Percentiles rank a stretch among this genome's conserved stretches.
phyloP scores from a whole-genome alignment of 1,140 invertebrate genomes.

The Leguminivora glycinivorella region DNA sequence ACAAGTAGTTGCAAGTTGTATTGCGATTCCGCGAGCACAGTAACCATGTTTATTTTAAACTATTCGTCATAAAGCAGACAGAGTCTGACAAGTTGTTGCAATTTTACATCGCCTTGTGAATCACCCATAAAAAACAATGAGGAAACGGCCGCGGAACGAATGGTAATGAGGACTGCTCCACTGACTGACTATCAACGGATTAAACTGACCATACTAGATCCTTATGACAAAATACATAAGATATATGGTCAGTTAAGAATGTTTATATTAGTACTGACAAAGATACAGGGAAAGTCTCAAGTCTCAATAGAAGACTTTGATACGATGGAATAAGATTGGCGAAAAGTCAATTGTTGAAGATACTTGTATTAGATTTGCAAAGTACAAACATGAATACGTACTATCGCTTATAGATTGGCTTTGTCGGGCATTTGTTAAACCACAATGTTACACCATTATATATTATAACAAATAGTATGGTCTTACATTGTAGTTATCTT shows the following conservation, averaged over 20 bases:
- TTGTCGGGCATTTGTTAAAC: background rate
- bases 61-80: slow-evolving; percentile 13
- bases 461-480: background rate
- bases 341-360: background rate
- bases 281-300: background rate
- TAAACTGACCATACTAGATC: background rate
- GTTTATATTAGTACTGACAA: background rate
- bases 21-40: background rate
- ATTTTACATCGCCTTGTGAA: slow-evolving; percentile 17
- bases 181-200: slow-evolving; percentile 21
- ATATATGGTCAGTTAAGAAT: background rate
- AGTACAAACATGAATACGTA: background rate
- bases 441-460: background rate
- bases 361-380: background rate
- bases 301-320: background rate
- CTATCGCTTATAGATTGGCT: background rate
- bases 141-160: slow-evolving; percentile 41
- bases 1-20: background rate
- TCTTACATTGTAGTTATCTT: background rate
- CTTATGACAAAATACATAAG: background rate
- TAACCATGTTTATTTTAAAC: background rate
- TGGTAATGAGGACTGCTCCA: slow-evolving; percentile 36
- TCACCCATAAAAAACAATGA: slow-evolving; percentile 48
- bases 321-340: background rate
- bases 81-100: slow-evolving; percentile 20